phyloP scores from a whole-genome alignment of 2,797 vertebrate genomes.

The Megaceryle alcyon region DNA sequence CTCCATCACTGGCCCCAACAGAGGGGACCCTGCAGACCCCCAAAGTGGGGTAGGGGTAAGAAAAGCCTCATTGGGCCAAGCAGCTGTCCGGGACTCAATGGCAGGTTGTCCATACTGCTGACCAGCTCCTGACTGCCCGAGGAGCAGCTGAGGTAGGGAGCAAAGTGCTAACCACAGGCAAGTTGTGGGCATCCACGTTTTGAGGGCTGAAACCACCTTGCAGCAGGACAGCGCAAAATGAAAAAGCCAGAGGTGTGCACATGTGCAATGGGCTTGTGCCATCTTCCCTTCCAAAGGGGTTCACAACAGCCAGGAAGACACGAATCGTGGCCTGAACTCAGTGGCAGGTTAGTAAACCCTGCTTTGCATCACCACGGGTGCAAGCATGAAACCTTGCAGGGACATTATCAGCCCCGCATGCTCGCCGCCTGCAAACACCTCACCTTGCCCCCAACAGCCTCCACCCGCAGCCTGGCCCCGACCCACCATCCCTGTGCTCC shows the following conservation, averaged over 20 bases:
- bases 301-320: not conserved
- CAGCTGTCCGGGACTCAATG: fast-evolving
- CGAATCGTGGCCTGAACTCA: fast-evolving
- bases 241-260: not conserved
- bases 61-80: not conserved
- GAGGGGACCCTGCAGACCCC: not conserved
- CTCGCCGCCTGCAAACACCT: not conserved
- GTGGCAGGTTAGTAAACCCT: not conserved
- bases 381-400: not conserved
- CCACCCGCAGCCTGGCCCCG: not conserved
- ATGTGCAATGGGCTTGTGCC: not conserved
- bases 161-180: not conserved
- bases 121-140: not conserved
- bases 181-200: fast-evolving
- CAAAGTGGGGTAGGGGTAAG: not conserved
- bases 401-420: fast-evolving
- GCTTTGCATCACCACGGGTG: not conserved
- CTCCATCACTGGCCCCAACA: constrained; percentile 2
- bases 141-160: not conserved
- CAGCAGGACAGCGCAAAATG: fast-evolving
- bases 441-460: not conserved
- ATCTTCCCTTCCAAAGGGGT: not conserved
- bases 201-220: not conserved
- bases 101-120: fast-evolving
- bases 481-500: not conserved